Conservation (phyloP, 2,113 vertebrate species). For the Tylochromis polylepis region DNA sequence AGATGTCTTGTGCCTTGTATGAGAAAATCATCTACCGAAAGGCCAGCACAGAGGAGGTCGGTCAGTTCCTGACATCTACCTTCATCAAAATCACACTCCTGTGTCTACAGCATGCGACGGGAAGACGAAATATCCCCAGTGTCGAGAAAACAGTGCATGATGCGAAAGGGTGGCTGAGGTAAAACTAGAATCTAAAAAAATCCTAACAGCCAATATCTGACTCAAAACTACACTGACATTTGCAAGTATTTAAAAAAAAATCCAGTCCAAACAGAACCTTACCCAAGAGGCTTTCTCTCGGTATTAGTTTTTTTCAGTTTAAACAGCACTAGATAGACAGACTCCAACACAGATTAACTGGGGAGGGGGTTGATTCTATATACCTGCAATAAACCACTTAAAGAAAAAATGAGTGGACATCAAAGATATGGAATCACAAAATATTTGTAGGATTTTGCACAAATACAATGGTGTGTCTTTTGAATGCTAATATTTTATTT, state of each 20-base stretch:
- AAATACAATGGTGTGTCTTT: no score
- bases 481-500: no score
- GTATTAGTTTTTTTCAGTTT: not conserved
- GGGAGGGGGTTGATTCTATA: not conserved
- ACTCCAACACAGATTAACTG: not conserved
- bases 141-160: not conserved
- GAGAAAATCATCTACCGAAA: conserved; percentile 30
- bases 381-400: not conserved
- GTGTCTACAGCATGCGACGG: not conserved
- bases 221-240: not conserved
- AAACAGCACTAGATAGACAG: not conserved
- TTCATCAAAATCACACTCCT: conserved; percentile 6
- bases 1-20: conserved; percentile 12
- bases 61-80: conserved; percentile 22
- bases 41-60: not conserved
- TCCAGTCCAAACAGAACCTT: not conserved
- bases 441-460: no score
- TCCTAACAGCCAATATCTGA: not conserved
- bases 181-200: not conserved
- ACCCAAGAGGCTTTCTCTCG: not conserved
- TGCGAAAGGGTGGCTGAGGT: not conserved
- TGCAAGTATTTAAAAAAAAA: not conserved
- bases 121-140: not conserved
- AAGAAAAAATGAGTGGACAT: no score
- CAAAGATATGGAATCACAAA: no score